These are phyloP conservation scores for Alloscopus bannaensis DNA, from an alignment of 2,888 invertebrate species.

Conservation along the genomic window DNA sequence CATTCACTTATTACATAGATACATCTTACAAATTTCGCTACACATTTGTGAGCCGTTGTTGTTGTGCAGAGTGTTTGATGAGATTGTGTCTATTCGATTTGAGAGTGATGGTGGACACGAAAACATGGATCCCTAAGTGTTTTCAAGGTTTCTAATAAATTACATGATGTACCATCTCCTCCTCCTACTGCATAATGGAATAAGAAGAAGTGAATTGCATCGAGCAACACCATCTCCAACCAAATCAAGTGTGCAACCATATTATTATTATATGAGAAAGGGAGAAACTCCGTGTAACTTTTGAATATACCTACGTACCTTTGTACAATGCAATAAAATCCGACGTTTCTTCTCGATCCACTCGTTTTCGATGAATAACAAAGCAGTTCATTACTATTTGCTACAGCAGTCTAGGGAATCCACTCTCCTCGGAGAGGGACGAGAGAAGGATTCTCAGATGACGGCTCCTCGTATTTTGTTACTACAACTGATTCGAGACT, in stretches of 20 bases:
- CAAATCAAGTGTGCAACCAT: no score
- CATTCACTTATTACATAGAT: no score
- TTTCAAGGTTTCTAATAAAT: slow-evolving; percentile 43
- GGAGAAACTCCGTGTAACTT: no score
- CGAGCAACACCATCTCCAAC: no score
- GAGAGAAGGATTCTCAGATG: background rate
- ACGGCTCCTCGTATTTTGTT: background rate
- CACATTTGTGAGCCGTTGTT: no score
- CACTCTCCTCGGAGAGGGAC: background rate
- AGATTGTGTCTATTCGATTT: no score
- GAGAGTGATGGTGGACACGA: slow-evolving; percentile 11
- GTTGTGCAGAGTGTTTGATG: no score
- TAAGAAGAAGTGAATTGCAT: slow-evolving; percentile 6
- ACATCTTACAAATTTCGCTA: no score
- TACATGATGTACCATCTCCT: slow-evolving; percentile 12
- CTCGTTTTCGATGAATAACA: slow-evolving; percentile 44
- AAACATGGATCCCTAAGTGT: slow-evolving; percentile 14
- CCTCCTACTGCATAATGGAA: slow-evolving; percentile 19
- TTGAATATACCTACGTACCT: no score
- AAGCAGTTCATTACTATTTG: slow-evolving; percentile 41
- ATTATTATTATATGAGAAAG: no score
- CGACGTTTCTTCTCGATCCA: background rate
- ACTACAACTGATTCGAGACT: no score
- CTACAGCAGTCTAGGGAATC: slow-evolving; percentile 26
- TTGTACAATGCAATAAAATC: no score